Evolutionary conservation across 1,140 invertebrate genomes (phyloP).

Genomic region (Sycophaga agraensis): DNA sequence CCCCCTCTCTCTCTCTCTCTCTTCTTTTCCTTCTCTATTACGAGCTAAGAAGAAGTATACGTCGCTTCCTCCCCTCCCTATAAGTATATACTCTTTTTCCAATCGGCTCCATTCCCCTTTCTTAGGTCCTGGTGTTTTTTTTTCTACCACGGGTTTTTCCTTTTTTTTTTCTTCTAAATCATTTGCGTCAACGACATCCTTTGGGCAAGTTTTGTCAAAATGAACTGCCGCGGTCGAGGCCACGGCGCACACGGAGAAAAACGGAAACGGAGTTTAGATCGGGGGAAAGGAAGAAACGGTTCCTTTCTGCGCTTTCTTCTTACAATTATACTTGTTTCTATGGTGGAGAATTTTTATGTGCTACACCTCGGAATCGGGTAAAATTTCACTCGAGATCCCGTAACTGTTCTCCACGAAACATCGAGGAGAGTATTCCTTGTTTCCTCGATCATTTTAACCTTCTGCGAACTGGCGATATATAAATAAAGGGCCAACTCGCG

Average conservation of each 20-base stretch:
- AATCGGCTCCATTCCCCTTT: background rate
- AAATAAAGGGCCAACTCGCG: too few species aligned
- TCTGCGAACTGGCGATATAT: too few species aligned
- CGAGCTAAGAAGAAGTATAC: too few species aligned
- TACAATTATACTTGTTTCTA: conserved; percentile 12
- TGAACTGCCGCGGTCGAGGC: background rate
- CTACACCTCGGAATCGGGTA: too few species aligned
- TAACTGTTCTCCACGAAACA: too few species aligned
- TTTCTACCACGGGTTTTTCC: background rate
- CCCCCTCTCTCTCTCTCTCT: background rate
- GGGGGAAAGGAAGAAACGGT: background rate
- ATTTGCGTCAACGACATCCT: conserved; percentile 8
- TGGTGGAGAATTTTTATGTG: conserved; percentile 4
- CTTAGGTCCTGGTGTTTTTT: too few species aligned
- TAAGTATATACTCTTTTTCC: too few species aligned
- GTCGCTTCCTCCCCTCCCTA: background rate
- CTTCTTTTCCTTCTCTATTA: background rate
- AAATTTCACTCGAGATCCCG: too few species aligned
- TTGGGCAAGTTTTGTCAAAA: conserved; percentile 11
- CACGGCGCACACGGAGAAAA: too few species aligned
- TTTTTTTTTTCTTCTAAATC: conserved; percentile 3
- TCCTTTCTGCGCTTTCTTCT: background rate
- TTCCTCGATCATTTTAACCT: too few species aligned
- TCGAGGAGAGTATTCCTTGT: too few species aligned
- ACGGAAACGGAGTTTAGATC: background rate